These are phyloP conservation scores for Delichon dasypus DNA, from an alignment of 2,797 vertebrate species.

Conservation along the genomic window DNA sequence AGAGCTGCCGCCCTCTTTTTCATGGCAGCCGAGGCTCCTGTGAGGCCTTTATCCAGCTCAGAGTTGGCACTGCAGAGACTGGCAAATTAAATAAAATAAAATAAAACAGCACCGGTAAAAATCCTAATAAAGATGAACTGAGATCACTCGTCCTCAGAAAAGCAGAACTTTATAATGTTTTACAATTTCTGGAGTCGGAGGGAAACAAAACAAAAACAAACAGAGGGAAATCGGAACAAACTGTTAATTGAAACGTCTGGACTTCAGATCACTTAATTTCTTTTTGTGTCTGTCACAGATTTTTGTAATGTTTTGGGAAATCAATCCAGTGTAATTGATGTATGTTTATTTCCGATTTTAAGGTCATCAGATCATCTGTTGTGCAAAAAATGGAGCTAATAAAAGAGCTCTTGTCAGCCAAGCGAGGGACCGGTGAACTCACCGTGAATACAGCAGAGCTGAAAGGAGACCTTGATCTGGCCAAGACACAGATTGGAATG, in stretches of 20 bases:
- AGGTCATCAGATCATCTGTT: conserved; percentile 81
- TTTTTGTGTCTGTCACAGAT: not conserved
- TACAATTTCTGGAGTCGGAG: not conserved
- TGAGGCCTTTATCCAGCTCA: not conserved
- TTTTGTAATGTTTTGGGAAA: not conserved
- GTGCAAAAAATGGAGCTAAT: conserved; percentile 74
- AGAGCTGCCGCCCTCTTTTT: not conserved
- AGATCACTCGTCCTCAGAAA: not conserved
- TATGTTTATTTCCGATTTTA: conserved; percentile 47
- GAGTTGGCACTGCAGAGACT: not conserved
- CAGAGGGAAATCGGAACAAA: not conserved
- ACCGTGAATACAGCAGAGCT: conserved; percentile 69
- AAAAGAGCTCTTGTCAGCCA: conserved; percentile 46
- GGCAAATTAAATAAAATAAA: not conserved
- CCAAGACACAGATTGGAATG: conserved; percentile 79
- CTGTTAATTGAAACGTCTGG: not conserved
- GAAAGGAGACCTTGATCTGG: conserved; percentile 76
- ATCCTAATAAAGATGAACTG: not conserved
- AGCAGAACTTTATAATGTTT: not conserved
- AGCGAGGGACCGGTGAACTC: not conserved
- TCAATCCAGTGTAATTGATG: not conserved
- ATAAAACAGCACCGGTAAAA: not conserved
- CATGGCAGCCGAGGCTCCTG: accelerated
- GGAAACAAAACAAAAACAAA: too few species aligned
- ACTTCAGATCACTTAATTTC: not conserved